Conservation (phyloP, 30 jellyfish, hydroid and myxozoan species). For the Aurelia sp. region DNA sequence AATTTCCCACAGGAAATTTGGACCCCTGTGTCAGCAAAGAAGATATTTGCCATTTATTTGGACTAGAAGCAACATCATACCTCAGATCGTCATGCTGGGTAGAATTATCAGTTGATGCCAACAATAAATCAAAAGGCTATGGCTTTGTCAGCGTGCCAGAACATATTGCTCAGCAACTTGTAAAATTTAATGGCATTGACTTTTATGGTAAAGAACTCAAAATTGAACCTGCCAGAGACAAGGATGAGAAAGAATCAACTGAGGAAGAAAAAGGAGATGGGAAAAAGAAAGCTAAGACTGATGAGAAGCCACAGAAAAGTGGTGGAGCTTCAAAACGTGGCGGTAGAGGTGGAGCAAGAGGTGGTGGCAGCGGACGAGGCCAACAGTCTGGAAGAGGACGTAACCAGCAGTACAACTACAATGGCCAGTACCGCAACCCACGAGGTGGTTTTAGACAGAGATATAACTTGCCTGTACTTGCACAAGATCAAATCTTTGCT, state of each 20-base stretch:
- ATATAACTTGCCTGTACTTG: slow-evolving; percentile 80
- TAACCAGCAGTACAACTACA: slow-evolving; percentile 39
- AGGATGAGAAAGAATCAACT: slow-evolving; percentile 78
- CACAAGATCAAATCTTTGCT: slow-evolving; percentile 80
- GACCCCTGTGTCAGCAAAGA: slow-evolving; percentile 87
- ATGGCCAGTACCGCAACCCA: slow-evolving; percentile 26
- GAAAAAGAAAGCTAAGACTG: slow-evolving; percentile 56
- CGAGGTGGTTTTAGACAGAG: slow-evolving; percentile 49
- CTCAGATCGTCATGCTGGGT: slow-evolving; percentile 88
- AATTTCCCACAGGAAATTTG: slow-evolving; percentile 60
- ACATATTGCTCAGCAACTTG: slow-evolving; percentile 87
- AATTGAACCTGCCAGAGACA: slow-evolving; percentile 88
- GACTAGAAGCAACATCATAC: slow-evolving; percentile 90
- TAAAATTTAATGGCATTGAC: slow-evolving; percentile 92
- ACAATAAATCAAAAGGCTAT: slow-evolving; percentile 80
- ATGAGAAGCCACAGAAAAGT: slow-evolving; percentile 54
- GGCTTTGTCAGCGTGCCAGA: slow-evolving; percentile 96
- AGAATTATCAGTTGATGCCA: slow-evolving; percentile 80
- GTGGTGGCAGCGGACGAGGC: slow-evolving; percentile 27
- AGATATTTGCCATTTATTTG: slow-evolving; percentile 81
- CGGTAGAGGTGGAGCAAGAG: slow-evolving; percentile 40
- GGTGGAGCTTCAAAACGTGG: slow-evolving; percentile 38
- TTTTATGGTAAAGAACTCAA: slow-evolving; percentile 84
- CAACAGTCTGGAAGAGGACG: slow-evolving; percentile 62
- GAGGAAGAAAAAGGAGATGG: slow-evolving; percentile 77